Base-by-base conservation (phyloP, 1,140 invertebrate species). In the Myzus persicae region DNA sequence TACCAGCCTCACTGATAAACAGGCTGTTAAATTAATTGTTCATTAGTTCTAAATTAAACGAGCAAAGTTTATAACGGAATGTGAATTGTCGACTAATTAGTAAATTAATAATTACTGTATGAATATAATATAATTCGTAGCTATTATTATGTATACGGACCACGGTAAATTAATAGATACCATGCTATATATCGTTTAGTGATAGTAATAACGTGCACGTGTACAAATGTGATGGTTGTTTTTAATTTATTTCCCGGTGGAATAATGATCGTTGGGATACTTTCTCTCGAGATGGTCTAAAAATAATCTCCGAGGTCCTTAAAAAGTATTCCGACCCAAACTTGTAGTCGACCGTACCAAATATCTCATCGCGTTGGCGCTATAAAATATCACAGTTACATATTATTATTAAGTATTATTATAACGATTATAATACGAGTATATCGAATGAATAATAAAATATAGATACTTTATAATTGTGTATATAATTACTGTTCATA, bases 271-370 rank as follows among this genome's bases (percentile, higher is more conserved):
- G 24, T 89, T 22, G 51, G 8, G 38, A 90, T 76, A 76, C 89
- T 90, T 90, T 90, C 89, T 90, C 89, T 42, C 54, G 26, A 59
- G 89, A 31, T 31, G 89, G 89, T 90, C 51, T 59, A 31, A 90
- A 89, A 54, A 89, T 54, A 6, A 54, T 67, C 14, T 90, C 31
- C 51, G 42, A 90, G 51, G 51, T 90, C 24, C n/a, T 42, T 40
- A 11, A 59, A 90, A 59, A 90, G 88, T 42, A 31, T 90, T 42
- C 51, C 89, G 26, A 67, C 18, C 40, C 24, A 46, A 67, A 67
- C 51, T 42, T 24, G 24, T 51, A 40, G 88, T 89, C n/a, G 48
- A 89, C 88, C 36, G 88, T 89, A 18, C 48, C 22, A 14, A 76
- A 76, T 76, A 76, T 76, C n/a, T n/a, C 59, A 18, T 76, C 4